Conservation (phyloP, 2,888 invertebrate species). For the Lobophora halterata region DNA sequence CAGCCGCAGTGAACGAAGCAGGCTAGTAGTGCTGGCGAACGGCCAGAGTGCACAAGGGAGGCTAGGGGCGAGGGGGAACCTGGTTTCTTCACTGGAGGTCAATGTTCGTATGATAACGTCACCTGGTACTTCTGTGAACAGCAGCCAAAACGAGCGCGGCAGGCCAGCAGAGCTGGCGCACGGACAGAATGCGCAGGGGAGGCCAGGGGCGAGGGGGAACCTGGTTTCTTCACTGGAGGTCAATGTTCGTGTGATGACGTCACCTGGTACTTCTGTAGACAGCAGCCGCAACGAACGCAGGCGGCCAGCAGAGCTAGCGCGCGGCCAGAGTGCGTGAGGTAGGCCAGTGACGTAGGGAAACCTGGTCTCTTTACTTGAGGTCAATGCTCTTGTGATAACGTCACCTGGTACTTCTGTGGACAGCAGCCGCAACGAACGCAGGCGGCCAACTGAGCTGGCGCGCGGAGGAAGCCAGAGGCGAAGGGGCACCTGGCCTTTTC, state of each 20-base stretch:
- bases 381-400: too few relatives aligned
- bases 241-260: too few relatives aligned
- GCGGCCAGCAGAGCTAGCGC: too few relatives aligned
- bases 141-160: conserved; percentile 93
- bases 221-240: conserved; percentile 95
- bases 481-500: too few relatives aligned
- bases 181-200: conserved; percentile 93
- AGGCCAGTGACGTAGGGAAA: too few relatives aligned
- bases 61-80: conserved; percentile 93
- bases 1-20: conserved; percentile 94
- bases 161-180: conserved; percentile 87
- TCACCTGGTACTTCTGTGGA: too few relatives aligned
- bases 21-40: conserved; percentile 86
- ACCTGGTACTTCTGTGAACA: conserved; percentile 95
- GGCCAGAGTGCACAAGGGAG: conserved; percentile 92
- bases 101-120: conserved; percentile 37
- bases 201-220: conserved; percentile 92
- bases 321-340: too few relatives aligned
- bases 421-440: too few relatives aligned
- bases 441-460: too few relatives aligned
- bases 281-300: too few relatives aligned
- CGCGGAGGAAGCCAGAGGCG: too few relatives aligned
- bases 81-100: conserved; percentile 84
- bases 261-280: not conserved
- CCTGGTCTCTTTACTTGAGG: too few relatives aligned